A percentile compares a stretch with the other conserved stretches of the same genome.
These are phyloP conservation scores for Pangasius djambal DNA, from an alignment of 2,797 vertebrate species.

Conservation along the genomic window DNA sequence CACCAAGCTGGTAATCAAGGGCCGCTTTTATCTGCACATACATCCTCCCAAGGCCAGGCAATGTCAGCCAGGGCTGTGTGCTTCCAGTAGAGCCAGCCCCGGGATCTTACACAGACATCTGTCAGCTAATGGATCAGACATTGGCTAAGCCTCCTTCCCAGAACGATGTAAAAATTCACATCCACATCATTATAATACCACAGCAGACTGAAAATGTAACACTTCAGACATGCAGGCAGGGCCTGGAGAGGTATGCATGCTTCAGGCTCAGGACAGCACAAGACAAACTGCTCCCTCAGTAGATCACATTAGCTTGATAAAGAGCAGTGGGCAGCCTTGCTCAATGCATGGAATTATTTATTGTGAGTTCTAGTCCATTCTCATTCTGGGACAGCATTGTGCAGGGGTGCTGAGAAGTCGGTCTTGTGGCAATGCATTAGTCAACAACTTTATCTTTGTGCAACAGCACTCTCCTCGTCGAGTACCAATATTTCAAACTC, in stretches of 20 bases:
- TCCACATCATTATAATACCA: slow-evolving; percentile 30
- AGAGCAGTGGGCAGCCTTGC: slow-evolving; percentile 44
- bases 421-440: slow-evolving; percentile 57
- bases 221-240: slow-evolving; percentile 10
- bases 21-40: slow-evolving; percentile 51
- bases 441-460: slow-evolving; percentile 60
- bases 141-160: slow-evolving; percentile 1
- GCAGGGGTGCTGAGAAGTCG: slow-evolving; percentile 52
- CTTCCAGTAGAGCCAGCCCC: slow-evolving; percentile 30
- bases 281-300: slow-evolving; percentile 45
- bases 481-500: slow-evolving; percentile 53
- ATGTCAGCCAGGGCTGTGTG: slow-evolving; percentile 41
- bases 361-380: slow-evolving; percentile 51
- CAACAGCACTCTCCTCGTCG: slow-evolving; percentile 49
- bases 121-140: slow-evolving; percentile 46
- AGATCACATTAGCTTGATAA: slow-evolving; percentile 59
- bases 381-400: slow-evolving; percentile 56
- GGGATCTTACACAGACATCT: slow-evolving; percentile 44
- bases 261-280: slow-evolving; percentile 47
- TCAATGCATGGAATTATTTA: slow-evolving; percentile 52
- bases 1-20: slow-evolving; percentile 43
- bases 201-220: slow-evolving; percentile 19
- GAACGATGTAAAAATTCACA: slow-evolving; percentile 31
- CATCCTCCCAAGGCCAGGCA: slow-evolving; percentile 45
- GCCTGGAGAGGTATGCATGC: slow-evolving; percentile 25